A percentile compares a stretch with the other conserved stretches of the same genome.
Evolutionary conservation across 2,113 vertebrate genomes (phyloP).

Genomic region (Shinisaurus crocodilurus): DNA sequence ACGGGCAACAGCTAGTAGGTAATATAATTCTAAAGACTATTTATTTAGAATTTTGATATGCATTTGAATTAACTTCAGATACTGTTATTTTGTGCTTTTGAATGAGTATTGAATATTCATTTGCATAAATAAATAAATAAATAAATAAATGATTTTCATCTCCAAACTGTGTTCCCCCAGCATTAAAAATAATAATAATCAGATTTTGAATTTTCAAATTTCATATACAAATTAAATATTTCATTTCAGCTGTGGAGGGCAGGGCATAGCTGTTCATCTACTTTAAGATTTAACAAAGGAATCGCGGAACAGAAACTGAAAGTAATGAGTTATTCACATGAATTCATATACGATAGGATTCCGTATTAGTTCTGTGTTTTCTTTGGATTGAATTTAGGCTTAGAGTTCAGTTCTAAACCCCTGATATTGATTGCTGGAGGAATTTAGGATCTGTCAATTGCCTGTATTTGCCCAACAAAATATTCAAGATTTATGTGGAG

Average conservation of each 20-base stretch:
- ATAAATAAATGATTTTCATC: not conserved
- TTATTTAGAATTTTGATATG: too few species aligned
- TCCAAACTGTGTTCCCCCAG: not conserved
- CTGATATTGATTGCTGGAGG: not conserved
- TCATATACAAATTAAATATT: not conserved
- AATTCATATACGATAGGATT: not conserved
- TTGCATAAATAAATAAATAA: too few species aligned
- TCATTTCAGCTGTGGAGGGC: not conserved
- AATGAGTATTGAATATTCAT: too few species aligned
- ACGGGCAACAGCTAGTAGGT: too few species aligned
- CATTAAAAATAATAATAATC: not conserved
- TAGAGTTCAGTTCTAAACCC: not conserved
- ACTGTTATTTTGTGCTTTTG: too few species aligned
- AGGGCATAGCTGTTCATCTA: not conserved
- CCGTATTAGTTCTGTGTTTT: not conserved
- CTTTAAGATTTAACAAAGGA: not conserved
- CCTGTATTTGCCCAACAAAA: not conserved
- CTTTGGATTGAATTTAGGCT: not conserved
- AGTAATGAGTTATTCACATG: not conserved
- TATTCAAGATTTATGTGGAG: not conserved
- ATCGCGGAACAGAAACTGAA: not conserved
- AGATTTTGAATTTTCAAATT: not conserved
- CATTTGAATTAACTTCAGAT: too few species aligned
- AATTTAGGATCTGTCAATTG: too few species aligned
- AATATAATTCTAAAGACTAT: too few species aligned